Conservation (phyloP, 1,140 invertebrate genomes). For the Magallana angulata region DNA sequence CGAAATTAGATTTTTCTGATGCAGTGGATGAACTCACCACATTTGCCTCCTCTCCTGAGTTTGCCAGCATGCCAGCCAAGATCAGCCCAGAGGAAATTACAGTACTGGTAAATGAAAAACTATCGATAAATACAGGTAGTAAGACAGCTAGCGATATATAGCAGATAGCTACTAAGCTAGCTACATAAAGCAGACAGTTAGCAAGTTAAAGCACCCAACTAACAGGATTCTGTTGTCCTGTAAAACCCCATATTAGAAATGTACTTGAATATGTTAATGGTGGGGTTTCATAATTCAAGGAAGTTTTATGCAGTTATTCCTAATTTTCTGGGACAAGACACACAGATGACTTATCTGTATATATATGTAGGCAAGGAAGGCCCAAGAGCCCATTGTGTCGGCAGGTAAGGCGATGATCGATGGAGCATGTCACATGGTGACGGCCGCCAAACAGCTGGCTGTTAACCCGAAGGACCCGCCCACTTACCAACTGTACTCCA, state of each 20-base stretch:
- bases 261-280: no score
- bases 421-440: conserved; percentile 93
- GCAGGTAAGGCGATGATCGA: conserved; percentile 91
- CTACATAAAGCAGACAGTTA: no score
- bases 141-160: no score
- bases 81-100: conserved; percentile 86
- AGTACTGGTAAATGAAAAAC: neutral
- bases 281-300: no score
- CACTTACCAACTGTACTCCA: conserved; percentile 95
- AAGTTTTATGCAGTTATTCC: no score
- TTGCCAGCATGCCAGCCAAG: conserved; percentile 93
- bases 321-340: no score
- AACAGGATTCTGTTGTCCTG: no score
- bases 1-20: conserved; percentile 77
- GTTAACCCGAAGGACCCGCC: conserved; percentile 93
- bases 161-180: no score
- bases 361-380: conserved; percentile 77
- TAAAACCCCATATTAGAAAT: no score
- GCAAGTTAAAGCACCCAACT: no score
- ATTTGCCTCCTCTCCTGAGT: conserved; percentile 96
- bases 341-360: no score
- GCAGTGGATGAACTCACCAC: conserved; percentile 95
- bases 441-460: conserved; percentile 92
- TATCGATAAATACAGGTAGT: no score
- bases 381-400: conserved; percentile 92